A percentile compares a stretch with the other conserved stretches of the same genome.
Conservation (phyloP, 2,888 invertebrate genomes). For the Drosophila borborema region DNA sequence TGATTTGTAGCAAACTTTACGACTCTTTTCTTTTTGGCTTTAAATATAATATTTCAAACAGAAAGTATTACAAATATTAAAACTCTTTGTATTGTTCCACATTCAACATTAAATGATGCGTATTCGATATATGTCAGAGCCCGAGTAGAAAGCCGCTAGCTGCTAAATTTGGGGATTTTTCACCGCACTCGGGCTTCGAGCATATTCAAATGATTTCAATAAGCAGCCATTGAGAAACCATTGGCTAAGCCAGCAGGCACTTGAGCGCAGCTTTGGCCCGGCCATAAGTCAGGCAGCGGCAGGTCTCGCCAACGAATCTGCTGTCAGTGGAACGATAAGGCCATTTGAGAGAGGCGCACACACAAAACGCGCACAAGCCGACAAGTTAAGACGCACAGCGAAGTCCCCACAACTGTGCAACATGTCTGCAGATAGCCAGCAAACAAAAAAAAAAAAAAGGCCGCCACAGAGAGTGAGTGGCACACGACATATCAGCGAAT, state of each 20-base stretch:
- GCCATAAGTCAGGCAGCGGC: constrained; percentile 34
- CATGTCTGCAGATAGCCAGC: constrained; percentile 50
- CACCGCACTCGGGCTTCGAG: constrained; percentile 21
- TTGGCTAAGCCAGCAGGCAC: constrained; percentile 51
- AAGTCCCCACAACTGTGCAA: constrained; percentile 36
- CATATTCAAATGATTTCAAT: constrained; percentile 63
- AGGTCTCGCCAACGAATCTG: constrained; percentile 46
- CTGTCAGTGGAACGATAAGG: constrained; percentile 71
- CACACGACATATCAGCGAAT: constrained; percentile 55
- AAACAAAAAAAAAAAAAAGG: constrained; percentile 12
- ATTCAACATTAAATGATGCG: background rate
- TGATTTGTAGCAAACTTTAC: too few relatives aligned
- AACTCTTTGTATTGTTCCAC: too few relatives aligned
- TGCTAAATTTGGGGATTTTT: constrained; percentile 38
- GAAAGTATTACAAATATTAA: background rate
- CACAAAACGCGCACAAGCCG: constrained; percentile 49
- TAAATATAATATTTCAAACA: background rate
- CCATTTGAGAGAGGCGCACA: constrained; percentile 60
- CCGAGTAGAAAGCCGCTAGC: constrained; percentile 5
- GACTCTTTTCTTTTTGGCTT: too few relatives aligned
- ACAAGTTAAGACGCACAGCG: constrained; percentile 49
- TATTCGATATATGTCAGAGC: background rate
- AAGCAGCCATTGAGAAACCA: constrained; percentile 55
- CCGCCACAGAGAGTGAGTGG: background rate
- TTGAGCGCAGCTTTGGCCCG: constrained; percentile 40